Conservation (phyloP, 2,113 vertebrate genomes). For the Entomyzon cyanotis region DNA sequence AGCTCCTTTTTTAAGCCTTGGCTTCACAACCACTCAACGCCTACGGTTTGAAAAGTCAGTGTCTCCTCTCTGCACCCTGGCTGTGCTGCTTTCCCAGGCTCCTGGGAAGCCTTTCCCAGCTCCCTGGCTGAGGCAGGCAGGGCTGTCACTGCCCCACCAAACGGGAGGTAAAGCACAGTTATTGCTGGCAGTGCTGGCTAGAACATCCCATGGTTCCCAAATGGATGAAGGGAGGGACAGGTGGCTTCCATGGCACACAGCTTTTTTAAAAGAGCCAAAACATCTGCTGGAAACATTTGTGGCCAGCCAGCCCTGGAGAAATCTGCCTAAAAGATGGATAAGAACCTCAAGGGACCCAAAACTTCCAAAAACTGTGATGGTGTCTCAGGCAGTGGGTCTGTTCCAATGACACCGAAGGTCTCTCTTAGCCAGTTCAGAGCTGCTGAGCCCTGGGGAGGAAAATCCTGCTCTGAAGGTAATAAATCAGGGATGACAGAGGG, state of each 20-base stretch:
- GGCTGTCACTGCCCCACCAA: not conserved
- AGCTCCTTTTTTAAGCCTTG: not conserved
- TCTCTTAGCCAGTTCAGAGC: not conserved
- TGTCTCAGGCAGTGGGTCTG: not conserved
- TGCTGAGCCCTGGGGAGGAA: not conserved
- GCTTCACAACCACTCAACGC: not conserved
- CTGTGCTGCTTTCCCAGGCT: not conserved
- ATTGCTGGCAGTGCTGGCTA: rapidly evolving
- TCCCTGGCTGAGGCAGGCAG: not conserved
- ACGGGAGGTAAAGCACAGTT: rapidly evolving
- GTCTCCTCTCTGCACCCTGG: not conserved
- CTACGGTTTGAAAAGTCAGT: not conserved
- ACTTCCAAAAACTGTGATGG: not conserved
- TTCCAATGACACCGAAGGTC: not conserved
- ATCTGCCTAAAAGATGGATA: not conserved
- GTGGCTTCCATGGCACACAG: not conserved
- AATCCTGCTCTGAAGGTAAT: not conserved
- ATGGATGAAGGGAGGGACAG: not conserved
- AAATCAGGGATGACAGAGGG: not conserved
- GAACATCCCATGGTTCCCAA: rapidly evolving
- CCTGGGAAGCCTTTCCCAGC: not conserved
- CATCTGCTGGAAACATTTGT: not conserved
- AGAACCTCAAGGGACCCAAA: not conserved
- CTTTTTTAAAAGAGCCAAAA: not conserved
- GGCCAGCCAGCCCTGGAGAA: not conserved